A percentile compares a stretch with the other conserved stretches of the same genome.
Evolutionary conservation across 2,888 invertebrate genomes (phyloP).

Genomic region (Slavum lentiscoides): DNA sequence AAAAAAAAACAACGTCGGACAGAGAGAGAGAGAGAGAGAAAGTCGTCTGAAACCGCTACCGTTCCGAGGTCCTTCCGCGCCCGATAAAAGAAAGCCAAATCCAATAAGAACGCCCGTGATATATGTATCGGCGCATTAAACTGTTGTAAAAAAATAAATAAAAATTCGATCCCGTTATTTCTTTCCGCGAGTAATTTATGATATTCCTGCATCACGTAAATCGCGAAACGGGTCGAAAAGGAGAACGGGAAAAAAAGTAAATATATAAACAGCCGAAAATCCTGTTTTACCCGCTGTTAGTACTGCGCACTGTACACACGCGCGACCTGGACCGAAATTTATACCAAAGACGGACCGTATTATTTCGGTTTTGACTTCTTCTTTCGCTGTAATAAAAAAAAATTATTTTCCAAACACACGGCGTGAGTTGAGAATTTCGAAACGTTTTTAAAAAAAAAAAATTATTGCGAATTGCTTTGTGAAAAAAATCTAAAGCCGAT

Average conservation of each 20-base stretch:
- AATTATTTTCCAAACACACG: too few species aligned
- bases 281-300: background rate
- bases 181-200: constrained; percentile 42
- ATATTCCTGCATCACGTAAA: constrained; percentile 17
- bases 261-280: constrained; percentile 22
- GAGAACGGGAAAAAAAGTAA: background rate
- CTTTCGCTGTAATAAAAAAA: too few species aligned
- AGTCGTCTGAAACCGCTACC: constrained; percentile 23
- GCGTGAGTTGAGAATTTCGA: too few species aligned
- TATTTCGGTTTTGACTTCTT: too few species aligned
- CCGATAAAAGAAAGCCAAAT: constrained; percentile 51
- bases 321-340: too few species aligned
- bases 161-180: constrained; percentile 43
- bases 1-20: background rate
- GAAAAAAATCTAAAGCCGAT: too few species aligned
- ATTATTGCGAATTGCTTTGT: too few species aligned
- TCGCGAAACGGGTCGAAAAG: constrained; percentile 31
- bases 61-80: background rate
- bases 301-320: too few species aligned
- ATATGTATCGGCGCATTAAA: constrained; percentile 36
- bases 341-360: too few species aligned
- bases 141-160: constrained; percentile 43
- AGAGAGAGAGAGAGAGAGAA: background rate
- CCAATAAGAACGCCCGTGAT: constrained; percentile 49
- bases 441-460: too few species aligned